Conservation (phyloP, 2,888 invertebrate genomes). For the Drosophila helvetica region DNA sequence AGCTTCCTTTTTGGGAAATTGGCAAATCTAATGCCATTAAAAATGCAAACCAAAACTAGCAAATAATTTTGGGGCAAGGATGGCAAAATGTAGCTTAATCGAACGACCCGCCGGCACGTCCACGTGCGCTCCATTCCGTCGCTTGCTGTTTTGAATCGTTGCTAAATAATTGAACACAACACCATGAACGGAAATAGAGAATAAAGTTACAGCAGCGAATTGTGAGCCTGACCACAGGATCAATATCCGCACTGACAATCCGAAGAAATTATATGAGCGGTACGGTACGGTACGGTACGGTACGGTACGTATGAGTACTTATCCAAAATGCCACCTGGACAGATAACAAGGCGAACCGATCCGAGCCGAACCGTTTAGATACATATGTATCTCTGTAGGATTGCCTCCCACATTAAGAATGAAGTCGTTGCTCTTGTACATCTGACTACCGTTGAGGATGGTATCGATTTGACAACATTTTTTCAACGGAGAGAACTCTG, state of each 20-base stretch:
- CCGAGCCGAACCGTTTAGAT: too few relatives aligned
- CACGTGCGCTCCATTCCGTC: conserved; percentile 6
- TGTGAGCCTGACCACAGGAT: conserved; percentile 13
- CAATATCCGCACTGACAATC: conserved; percentile 4
- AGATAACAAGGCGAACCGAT: too few relatives aligned
- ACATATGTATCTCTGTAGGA: too few relatives aligned
- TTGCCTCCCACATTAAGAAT: too few relatives aligned
- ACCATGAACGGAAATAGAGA: conserved; percentile 54
- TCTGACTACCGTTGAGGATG: too few relatives aligned
- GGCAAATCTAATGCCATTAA: conserved; percentile 44
- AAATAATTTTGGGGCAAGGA: conserved; percentile 29
- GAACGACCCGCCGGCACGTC: conserved; percentile 5
- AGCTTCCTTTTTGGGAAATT: conserved; percentile 49
- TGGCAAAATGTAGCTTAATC: background rate
- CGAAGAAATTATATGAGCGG: background rate
- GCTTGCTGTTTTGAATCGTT: conserved; percentile 42
- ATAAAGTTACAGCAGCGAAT: conserved; percentile 43
- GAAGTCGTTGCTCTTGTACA: too few relatives aligned
- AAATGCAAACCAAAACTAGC: conserved; percentile 49
- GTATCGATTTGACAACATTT: too few relatives aligned
- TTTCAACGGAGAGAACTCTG: too few relatives aligned
- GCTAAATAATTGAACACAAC: conserved; percentile 61
- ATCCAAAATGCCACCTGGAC: background rate
- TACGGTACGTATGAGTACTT: too few relatives aligned
- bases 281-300: background rate